Evolutionary conservation across 2,888 invertebrate genomes (phyloP).

Genomic region (Drosophila nigricruria): DNA sequence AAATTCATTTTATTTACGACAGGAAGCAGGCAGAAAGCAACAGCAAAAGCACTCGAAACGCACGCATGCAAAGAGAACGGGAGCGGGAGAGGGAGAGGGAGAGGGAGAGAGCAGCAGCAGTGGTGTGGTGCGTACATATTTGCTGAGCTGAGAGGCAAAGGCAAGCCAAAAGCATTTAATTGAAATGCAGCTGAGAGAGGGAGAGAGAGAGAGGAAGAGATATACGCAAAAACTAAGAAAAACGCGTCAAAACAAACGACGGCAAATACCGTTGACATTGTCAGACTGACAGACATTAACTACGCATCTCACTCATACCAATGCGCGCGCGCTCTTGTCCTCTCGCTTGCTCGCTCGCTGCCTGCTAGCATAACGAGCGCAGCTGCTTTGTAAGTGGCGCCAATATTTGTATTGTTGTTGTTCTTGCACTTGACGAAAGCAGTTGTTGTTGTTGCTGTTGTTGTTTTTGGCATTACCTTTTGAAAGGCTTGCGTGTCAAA

Average conservation of each 20-base stretch:
- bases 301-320: not conserved
- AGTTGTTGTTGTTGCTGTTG: slow-evolving; percentile 29
- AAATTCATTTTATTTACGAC: slow-evolving; percentile 77
- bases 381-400: slow-evolving; percentile 65
- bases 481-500: slow-evolving; percentile 70
- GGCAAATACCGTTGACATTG: slow-evolving; percentile 65
- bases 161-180: slow-evolving; percentile 61
- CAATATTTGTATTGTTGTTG: slow-evolving; percentile 52
- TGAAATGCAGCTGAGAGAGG: slow-evolving; percentile 48
- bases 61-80: slow-evolving; percentile 62
- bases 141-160: slow-evolving; percentile 18
- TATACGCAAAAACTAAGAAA: slow-evolving; percentile 38
- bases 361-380: slow-evolving; percentile 25
- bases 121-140: not conserved
- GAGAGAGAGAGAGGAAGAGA: not conserved
- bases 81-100: not conserved
- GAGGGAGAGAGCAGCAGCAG: not conserved
- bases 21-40: slow-evolving; percentile 72
- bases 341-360: not conserved
- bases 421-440: slow-evolving; percentile 52
- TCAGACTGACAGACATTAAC: slow-evolving; percentile 50
- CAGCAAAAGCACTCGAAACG: slow-evolving; percentile 68
- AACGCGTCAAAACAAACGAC: slow-evolving; percentile 49
- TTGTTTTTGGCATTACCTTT: slow-evolving; percentile 37
- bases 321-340: too few species aligned